Evolutionary conservation across 23 tunicate species (phyloP), one percentile per base, ranked within the genome.

Genomic region (Oikopleura albicans): DNA sequence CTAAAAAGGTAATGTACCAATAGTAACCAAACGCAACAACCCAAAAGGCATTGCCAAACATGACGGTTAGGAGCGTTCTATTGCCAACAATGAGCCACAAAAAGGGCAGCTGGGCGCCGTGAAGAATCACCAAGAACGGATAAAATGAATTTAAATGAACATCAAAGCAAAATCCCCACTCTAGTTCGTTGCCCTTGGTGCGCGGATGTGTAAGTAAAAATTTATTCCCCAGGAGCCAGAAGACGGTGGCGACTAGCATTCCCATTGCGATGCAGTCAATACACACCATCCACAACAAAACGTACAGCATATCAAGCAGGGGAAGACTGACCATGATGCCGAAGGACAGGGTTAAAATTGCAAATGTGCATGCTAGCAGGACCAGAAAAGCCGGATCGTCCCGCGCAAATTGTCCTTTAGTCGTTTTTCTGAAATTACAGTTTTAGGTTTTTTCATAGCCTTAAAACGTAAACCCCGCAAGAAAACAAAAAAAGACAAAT

Each of bases 321-420:
- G 89, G 39, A 2, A 95, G 86, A 1, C 85, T 49, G 90, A 88
- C 90, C 40, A 91, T 89, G 84, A 95, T 1, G 0, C 99, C 99
- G 84, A 95, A 95, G 0, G 89, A 89, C 39, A 92, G 39, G 1
- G 92, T 87, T 12, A 92, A 87, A 0, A 87, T 91, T 88, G 84
- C 38, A 66, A 66, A 84, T 31, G 39, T 41, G 12, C 57, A 0
- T 4, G 63, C 87, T 28, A 94, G 76, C 28, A 94, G 84, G 22
- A 94, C 99, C 34, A 94, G 88, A 84, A 94, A 94, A 0, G 99
- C 99, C n/a, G 99, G 99, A 75, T 94, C 99, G 87, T 94, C 99
- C 76, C 99, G 84, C 0, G 99, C 99, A 86, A 94, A 94, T 84
- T 94, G 99, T 40, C 91, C 91, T 66, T 94, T 94, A n/a, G 99